Evolutionary conservation across 2,888 invertebrate genomes (phyloP).

Genomic region (Diarsia rubi): DNA sequence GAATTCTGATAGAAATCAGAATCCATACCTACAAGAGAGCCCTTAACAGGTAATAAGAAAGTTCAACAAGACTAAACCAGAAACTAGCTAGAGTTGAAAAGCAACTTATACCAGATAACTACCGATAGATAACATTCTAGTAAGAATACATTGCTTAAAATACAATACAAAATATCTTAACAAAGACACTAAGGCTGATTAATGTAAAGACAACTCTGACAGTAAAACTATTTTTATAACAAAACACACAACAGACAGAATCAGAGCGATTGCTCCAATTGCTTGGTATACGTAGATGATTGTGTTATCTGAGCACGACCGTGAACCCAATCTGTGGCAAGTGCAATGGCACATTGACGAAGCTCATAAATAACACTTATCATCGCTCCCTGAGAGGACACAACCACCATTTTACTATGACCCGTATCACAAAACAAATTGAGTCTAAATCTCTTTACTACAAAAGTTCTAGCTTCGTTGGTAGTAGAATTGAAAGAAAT

Average conservation of each 20-base stretch:
- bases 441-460: slow-evolving; percentile 49
- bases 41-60: neutral
- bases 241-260: slow-evolving; percentile 39
- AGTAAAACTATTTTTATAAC: slow-evolving; percentile 22
- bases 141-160: neutral
- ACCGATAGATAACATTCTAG: neutral
- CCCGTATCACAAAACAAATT: slow-evolving; percentile 68
- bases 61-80: neutral
- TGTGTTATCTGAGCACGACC: slow-evolving; percentile 77
- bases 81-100: slow-evolving; percentile 1
- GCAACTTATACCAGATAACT: slow-evolving; percentile 2
- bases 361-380: slow-evolving; percentile 88
- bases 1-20: neutral
- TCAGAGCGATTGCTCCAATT: slow-evolving; percentile 64
- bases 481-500: slow-evolving; percentile 73
- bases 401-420: slow-evolving; percentile 80
- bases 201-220: neutral
- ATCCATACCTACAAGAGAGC: neutral
- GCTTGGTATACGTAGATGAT: slow-evolving; percentile 65
- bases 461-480: slow-evolving; percentile 66
- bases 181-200: neutral
- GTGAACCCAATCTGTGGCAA: slow-evolving; percentile 87
- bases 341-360: slow-evolving; percentile 87
- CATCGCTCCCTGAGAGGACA: slow-evolving; percentile 77
- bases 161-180: neutral